Evolutionary conservation across 2,797 vertebrate species (phyloP).

Genomic region (Typhlichthys eigenmanni): DNA sequence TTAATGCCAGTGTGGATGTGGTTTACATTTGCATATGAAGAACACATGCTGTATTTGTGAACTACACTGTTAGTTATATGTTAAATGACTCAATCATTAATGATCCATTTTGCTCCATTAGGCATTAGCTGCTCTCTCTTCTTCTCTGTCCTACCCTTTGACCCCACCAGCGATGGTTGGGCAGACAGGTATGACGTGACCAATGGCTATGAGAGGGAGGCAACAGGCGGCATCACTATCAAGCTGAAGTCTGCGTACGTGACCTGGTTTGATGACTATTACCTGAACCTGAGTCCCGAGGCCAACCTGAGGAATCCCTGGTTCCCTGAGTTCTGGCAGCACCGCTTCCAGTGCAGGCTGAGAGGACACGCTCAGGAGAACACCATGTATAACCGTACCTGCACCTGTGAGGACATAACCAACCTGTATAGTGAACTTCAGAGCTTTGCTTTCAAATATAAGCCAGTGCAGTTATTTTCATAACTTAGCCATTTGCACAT

Average conservation of each 20-base stretch:
- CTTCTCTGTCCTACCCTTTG: background rate
- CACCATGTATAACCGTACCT: constrained; percentile 89
- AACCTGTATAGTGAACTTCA: background rate
- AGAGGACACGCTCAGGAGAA: constrained; percentile 89
- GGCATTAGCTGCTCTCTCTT: background rate
- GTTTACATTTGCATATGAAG: no score
- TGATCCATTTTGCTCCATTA: no score
- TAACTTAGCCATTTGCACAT: no score
- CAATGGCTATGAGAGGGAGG: constrained; percentile 91
- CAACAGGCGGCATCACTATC: constrained; percentile 95
- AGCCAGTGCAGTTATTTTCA: no score
- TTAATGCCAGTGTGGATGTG: no score
- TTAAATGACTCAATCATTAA: no score
- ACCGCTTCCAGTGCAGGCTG: constrained; percentile 93
- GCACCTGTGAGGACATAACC: constrained; percentile 84
- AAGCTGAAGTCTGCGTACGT: constrained; percentile 96
- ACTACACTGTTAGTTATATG: no score
- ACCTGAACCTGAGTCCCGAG: constrained; percentile 91
- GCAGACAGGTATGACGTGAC: constrained; percentile 97
- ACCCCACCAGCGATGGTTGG: constrained; percentile 90
- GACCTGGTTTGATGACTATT: constrained; percentile 98
- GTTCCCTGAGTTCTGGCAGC: constrained; percentile 99
- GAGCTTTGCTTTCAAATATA: background rate
- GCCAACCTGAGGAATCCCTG: constrained; percentile 93
- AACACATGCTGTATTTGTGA: no score